Percentiles rank a stretch among this genome's conserved stretches.
These are phyloP conservation scores for Tachypleus tridentatus DNA, from an alignment of 1,140 invertebrate genomes.

Conservation along the genomic window DNA sequence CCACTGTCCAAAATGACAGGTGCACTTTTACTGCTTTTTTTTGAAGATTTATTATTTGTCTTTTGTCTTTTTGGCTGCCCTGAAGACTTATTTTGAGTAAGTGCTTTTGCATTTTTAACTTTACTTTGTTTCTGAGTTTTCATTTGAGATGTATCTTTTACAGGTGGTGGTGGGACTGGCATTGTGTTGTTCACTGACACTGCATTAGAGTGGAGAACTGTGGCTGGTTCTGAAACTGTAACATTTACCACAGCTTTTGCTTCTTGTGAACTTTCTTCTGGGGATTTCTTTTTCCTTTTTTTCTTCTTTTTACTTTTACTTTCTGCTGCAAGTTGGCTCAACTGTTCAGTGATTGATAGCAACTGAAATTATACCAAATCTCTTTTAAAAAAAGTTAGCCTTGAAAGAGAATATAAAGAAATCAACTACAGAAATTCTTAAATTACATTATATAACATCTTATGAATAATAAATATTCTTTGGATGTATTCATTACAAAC, in stretches of 20 bases:
- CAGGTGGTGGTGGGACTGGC: constrained; percentile 20
- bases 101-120: constrained; percentile 19
- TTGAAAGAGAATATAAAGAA: no score
- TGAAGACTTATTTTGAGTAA: constrained; percentile 24
- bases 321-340: constrained; percentile 24
- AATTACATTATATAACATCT: no score
- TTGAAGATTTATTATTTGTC: constrained; percentile 22
- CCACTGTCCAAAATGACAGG: constrained; percentile 64
- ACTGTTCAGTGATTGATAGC: constrained; percentile 19
- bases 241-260: no score
- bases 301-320: constrained; percentile 41
- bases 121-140: constrained; percentile 27
- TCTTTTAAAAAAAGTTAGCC: not conserved
- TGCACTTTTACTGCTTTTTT: constrained; percentile 19
- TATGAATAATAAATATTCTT: not conserved
- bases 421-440: no score
- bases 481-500: not conserved
- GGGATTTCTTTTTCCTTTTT: constrained; percentile 49
- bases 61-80: constrained; percentile 16
- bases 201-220: no score
- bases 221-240: no score
- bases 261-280: no score
- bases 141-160: constrained; percentile 20
- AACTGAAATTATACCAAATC: constrained; percentile 21
- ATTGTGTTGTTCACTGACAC: not conserved